Evolutionary conservation across 2,888 invertebrate genomes (phyloP).

Genomic region (Nomada lathburiana): DNA sequence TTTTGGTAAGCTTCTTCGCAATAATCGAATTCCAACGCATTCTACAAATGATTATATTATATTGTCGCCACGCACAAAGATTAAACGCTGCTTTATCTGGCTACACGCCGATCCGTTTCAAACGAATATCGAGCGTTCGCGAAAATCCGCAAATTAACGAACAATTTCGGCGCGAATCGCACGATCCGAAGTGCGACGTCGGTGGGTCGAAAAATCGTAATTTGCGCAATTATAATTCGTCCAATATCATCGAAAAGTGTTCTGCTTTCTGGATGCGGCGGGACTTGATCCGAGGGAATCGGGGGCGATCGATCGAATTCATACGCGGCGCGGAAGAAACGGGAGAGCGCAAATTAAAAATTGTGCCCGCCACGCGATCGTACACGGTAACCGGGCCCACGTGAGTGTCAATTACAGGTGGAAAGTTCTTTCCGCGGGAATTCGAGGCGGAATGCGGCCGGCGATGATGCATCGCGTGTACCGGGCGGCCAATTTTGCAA

Average conservation of each 20-base stretch:
- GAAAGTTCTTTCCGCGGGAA: slow-evolving; percentile 31
- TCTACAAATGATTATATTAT: not conserved
- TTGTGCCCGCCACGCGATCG: not conserved
- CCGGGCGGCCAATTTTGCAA: slow-evolving; percentile 64
- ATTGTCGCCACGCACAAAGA: too few relatives aligned
- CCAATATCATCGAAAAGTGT: too few relatives aligned
- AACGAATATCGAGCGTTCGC: not conserved
- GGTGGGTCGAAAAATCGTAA: too few relatives aligned
- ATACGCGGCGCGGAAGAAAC: not conserved
- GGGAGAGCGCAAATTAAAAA: too few relatives aligned
- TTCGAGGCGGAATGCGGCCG: slow-evolving; percentile 53
- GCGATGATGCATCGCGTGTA: slow-evolving; percentile 55
- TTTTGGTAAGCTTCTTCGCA: slow-evolving; percentile 76
- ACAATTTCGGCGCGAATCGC: too few relatives aligned
- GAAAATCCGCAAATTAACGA: not conserved
- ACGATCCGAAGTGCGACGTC: too few relatives aligned
- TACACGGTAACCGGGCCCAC: slow-evolving; percentile 14
- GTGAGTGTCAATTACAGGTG: slow-evolving; percentile 35
- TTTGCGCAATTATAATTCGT: too few relatives aligned
- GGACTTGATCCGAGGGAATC: not conserved
- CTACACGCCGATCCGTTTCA: too few relatives aligned
- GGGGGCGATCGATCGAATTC: too few relatives aligned
- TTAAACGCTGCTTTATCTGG: too few relatives aligned
- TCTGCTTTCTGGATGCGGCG: too few relatives aligned
- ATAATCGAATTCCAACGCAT: not conserved